Evolutionary conservation across 2,113 vertebrate species (phyloP).

Genomic region (Austrofundulus limnaeus): DNA sequence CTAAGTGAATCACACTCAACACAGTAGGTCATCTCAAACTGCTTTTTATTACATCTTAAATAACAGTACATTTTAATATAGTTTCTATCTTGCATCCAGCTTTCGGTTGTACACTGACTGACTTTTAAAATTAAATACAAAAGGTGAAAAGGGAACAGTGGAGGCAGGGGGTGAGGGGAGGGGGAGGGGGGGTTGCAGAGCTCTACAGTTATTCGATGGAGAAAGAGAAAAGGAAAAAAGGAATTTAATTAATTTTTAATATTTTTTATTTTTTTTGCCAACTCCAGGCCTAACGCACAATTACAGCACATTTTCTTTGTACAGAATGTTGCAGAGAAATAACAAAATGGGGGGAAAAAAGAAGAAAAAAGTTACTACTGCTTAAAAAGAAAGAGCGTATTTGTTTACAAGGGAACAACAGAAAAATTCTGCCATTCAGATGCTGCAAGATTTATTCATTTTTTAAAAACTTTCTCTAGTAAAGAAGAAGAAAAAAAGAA

Average conservation of each 20-base stretch:
- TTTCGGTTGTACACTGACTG: slow-evolving; percentile 99
- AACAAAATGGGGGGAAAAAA: slow-evolving; percentile 76
- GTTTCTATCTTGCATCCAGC: slow-evolving; percentile 99
- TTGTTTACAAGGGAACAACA: slow-evolving; percentile 85
- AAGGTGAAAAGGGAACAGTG: slow-evolving; percentile 88
- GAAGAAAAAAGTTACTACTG: slow-evolving; percentile 85
- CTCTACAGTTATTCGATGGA: slow-evolving; percentile 91
- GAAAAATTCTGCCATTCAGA: slow-evolving; percentile 86
- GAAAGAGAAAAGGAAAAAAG: slow-evolving; percentile 78
- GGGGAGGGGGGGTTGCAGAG: slow-evolving; percentile 85
- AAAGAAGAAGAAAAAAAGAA: slow-evolving; percentile 83
- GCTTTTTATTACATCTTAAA: slow-evolving; percentile 99
- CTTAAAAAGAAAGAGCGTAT: slow-evolving; percentile 85
- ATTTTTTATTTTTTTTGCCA: slow-evolving; percentile 82
- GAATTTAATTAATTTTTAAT: slow-evolving; percentile 77
- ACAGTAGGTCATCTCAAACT: slow-evolving; percentile 95
- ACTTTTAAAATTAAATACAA: slow-evolving; percentile 99
- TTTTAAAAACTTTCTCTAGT: slow-evolving; percentile 71
- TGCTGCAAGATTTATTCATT: slow-evolving; percentile 81
- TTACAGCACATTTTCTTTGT: slow-evolving; percentile 93
- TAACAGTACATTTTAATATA: slow-evolving; percentile 99
- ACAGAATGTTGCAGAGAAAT: slow-evolving; percentile 89
- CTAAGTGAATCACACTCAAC: slow-evolving; percentile 72
- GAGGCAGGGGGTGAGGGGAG: no score
- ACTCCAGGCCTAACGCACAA: slow-evolving; percentile 94